These are phyloP conservation scores for Brachystomella parvula DNA, from an alignment of 1,140 invertebrate species.

Conservation along the genomic window DNA sequence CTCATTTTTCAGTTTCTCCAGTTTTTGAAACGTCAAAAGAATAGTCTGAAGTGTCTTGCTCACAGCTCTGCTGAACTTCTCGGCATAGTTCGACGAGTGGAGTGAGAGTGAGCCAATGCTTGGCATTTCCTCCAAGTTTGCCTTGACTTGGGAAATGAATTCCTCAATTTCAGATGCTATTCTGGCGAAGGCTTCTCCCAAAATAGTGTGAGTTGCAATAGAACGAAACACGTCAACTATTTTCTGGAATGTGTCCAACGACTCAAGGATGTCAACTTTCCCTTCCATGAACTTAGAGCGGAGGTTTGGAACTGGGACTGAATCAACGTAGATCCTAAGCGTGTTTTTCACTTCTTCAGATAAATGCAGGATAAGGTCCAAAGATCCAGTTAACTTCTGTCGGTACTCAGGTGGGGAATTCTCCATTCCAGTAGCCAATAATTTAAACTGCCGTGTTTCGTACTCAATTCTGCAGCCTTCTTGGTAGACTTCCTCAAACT, in stretches of 20 bases:
- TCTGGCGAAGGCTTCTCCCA: neutral
- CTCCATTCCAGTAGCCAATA: neutral
- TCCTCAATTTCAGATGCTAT: neutral
- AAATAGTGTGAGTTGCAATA: neutral
- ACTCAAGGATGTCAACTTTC: neutral
- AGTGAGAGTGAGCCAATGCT: neutral
- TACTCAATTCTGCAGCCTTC: constrained; percentile 20
- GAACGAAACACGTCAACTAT: neutral
- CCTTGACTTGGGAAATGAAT: neutral
- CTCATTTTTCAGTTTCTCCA: constrained; percentile 11
- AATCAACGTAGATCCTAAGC: neutral
- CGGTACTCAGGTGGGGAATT: neutral
- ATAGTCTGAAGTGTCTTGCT: constrained; percentile 13
- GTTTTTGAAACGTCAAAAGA: constrained; percentile 26
- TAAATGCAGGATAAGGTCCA: neutral
- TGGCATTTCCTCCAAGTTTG: neutral
- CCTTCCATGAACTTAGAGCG: neutral
- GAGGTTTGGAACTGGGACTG: neutral
- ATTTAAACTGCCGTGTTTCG: constrained; percentile 14
- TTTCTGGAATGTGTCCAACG: neutral
- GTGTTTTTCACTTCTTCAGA: constrained; percentile 1
- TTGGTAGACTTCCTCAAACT: constrained; percentile 7
- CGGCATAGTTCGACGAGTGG: neutral
- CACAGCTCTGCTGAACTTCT: neutral
- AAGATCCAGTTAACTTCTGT: neutral